Evolutionary conservation across 2,113 vertebrate species (phyloP).

Genomic region (Nothoprocta perdicaria): DNA sequence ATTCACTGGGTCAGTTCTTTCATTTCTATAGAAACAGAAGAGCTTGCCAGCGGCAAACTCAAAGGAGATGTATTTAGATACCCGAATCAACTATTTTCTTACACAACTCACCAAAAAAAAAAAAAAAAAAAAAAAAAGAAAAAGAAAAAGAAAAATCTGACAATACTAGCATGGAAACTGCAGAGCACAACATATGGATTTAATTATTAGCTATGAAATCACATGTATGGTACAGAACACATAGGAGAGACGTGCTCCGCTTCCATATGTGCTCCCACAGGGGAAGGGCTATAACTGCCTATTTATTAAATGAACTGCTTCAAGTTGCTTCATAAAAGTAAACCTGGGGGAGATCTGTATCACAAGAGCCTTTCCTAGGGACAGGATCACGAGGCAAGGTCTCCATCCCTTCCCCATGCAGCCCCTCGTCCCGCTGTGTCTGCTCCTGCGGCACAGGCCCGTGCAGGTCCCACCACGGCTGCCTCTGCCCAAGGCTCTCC

Average conservation of each 20-base stretch:
- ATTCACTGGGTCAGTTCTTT: slow-evolving; percentile 27
- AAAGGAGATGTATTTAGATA: slow-evolving; percentile 46
- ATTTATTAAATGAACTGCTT: not conserved
- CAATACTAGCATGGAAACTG: slow-evolving; percentile 34
- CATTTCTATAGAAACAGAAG: slow-evolving; percentile 64
- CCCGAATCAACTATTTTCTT: slow-evolving; percentile 60
- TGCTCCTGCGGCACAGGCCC: not conserved
- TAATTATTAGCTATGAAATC: slow-evolving; percentile 41
- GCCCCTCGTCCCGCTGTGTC: not conserved
- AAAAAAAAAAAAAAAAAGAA: not conserved
- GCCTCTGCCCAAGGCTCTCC: not conserved
- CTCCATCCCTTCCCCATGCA: not conserved
- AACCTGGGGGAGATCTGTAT: not conserved
- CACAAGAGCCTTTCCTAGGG: not conserved
- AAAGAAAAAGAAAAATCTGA: not conserved
- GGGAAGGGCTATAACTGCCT: not conserved
- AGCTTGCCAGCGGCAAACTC: slow-evolving; percentile 50
- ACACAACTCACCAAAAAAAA: slow-evolving; percentile 34
- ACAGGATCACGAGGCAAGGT: not conserved
- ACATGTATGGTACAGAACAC: slow-evolving; percentile 22
- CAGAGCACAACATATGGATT: not conserved
- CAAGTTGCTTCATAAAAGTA: not conserved
- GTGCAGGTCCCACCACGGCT: accelerated
- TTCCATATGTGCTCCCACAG: not conserved
- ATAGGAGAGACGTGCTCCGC: not conserved